A percentile compares a stretch with the other conserved stretches of the same genome.
Evolutionary conservation across 2,113 vertebrate genomes (phyloP).

Genomic region (Dryoscopus gambensis): DNA sequence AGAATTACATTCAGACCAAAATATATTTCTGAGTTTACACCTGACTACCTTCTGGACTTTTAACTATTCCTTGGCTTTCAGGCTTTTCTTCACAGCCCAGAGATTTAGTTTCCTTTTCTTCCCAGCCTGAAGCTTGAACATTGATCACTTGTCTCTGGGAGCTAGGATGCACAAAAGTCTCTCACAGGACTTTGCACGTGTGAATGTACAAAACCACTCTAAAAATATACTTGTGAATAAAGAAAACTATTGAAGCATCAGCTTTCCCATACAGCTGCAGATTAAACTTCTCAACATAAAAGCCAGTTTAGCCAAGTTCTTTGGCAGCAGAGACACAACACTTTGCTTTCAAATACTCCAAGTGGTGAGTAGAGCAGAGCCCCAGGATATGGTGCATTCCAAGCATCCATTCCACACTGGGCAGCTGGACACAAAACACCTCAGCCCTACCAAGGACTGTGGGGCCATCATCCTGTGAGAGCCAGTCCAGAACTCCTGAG

Average conservation of each 20-base stretch:
- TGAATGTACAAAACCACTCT: not conserved
- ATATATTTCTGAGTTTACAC: not conserved
- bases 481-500: not conserved
- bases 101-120: not conserved
- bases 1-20: not conserved
- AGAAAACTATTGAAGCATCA: not conserved
- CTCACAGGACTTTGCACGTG: not conserved
- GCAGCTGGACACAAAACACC: not conserved
- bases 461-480: not conserved
- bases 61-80: not conserved
- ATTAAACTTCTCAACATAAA: not conserved
- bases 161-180: not conserved
- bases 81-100: not conserved
- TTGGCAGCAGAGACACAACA: not conserved
- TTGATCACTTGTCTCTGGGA: not conserved
- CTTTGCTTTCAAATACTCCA: not conserved
- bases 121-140: not conserved
- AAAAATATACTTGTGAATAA: not conserved
- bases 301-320: not conserved
- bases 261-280: not conserved
- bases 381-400: not conserved
- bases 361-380: not conserved
- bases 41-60: not conserved
- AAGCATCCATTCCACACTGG: not conserved
- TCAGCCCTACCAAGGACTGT: accelerated